Evolutionary conservation across 2,113 vertebrate species (phyloP), one percentile per base, ranked within the genome.

Genomic region (Sitta europaea): DNA sequence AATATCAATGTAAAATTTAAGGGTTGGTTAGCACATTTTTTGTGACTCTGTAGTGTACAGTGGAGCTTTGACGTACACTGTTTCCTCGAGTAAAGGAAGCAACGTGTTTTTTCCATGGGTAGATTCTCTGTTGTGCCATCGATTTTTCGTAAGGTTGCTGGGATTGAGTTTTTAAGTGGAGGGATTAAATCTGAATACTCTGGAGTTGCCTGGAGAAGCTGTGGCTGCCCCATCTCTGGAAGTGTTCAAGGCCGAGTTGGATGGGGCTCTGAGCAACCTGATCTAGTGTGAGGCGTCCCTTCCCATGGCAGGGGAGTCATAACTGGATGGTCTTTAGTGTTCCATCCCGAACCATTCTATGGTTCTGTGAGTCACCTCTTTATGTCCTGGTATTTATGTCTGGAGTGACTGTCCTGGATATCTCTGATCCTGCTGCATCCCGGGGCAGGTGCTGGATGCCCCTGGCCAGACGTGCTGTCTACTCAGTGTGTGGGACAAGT

Each of bases 71-170:
- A 13, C 4, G 1, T 40, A 0, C 0, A 0, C 0, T 28, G 6
- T 17, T 33, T 33, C 1, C 1, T 79, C 43, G 21, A 19, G 2
- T 25, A 51, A 86, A 9, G 12, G 6, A 59, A 2, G 7, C 22
- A 59, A 3, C 2, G 0, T 38, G 0, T 0, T 29, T 33, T 25
- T 27, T 6, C 3, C 0, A n/a, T 61, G 22, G 11, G 2, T 36
- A 18, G 65, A 10, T 20, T 9, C 45, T 1, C 1, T 48, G 0
- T 18, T 25, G 0, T 48, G 8, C 11, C 1, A 4, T 12, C 2
- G 21, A 23, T 1, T 43, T 73, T 58, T 23, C 38, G 25, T 36
- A 5, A 1, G 4, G 6, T 3, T 63, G 0, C 1, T 28, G 16
- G 23, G 3, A 2, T 24, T 53, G 40, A 5, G n/a, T 25, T 72